phyloP scores from a whole-genome alignment of 1,140 invertebrate species.

The Apis cerana region DNA sequence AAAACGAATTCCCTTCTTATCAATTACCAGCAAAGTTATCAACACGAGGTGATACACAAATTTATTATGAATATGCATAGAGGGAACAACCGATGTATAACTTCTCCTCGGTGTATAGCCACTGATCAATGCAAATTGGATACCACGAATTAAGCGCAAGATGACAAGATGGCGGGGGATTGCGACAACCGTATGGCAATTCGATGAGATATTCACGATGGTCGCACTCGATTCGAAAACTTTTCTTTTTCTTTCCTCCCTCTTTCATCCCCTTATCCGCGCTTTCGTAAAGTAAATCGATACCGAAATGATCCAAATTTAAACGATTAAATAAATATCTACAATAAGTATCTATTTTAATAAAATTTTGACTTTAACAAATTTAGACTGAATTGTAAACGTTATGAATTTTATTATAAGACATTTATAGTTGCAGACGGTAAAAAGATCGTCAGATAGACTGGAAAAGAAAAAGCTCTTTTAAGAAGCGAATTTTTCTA shows the following conservation, averaged over 20 bases:
- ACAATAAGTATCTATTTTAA: too few species aligned
- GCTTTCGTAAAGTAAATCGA: too few species aligned
- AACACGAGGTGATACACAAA: not conserved
- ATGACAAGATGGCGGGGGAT: conserved; percentile 11
- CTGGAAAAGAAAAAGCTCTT: too few species aligned
- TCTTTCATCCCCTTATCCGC: too few species aligned
- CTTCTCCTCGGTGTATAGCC: not conserved
- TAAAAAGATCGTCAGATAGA: too few species aligned
- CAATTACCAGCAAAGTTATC: conserved; percentile 10
- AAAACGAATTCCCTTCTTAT: not conserved
- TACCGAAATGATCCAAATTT: too few species aligned
- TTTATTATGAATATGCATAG: conserved; percentile 36
- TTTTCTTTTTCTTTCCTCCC: not conserved
- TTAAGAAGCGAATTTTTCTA: too few species aligned
- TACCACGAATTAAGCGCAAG: conserved; percentile 32
- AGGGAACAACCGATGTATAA: conserved; percentile 1
- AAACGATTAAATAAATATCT: too few species aligned
- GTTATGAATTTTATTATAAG: too few species aligned
- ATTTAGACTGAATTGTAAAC: too few species aligned
- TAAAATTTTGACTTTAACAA: too few species aligned
- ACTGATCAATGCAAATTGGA: conserved; percentile 46
- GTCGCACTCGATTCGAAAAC: not conserved
- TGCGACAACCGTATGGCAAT: conserved; percentile 2
- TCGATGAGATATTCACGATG: not conserved
- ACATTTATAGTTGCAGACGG: too few species aligned